Percentiles rank a stretch among this genome's conserved stretches.
Conservation (phyloP, 2,113 vertebrate genomes). For the Copsychus sechellarum region DNA sequence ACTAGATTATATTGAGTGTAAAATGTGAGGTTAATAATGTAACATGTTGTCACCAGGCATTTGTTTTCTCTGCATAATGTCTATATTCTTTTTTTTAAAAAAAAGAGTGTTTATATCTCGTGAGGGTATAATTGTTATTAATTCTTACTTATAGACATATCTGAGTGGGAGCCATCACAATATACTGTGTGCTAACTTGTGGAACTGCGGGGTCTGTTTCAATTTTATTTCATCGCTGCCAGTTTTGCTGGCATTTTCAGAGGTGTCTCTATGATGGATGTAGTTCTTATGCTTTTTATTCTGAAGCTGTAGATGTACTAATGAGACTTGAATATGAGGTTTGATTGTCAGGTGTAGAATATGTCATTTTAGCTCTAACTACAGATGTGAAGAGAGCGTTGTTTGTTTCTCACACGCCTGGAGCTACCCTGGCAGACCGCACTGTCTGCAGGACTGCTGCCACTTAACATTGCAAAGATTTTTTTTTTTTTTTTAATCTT, state of each 20-base stretch:
- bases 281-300: neutral
- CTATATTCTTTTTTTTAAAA: neutral
- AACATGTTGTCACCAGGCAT: constrained; percentile 8
- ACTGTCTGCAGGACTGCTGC: neutral
- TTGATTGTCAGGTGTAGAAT: constrained; percentile 17
- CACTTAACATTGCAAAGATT: constrained; percentile 14
- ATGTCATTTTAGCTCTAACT: neutral
- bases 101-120: neutral
- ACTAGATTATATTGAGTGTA: constrained; percentile 12
- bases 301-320: neutral
- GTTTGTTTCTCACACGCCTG: neutral
- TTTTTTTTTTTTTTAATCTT: neutral
- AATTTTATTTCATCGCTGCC: neutral
- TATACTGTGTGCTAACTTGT: neutral
- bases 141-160: constrained; percentile 15
- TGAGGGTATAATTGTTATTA: constrained; percentile 35
- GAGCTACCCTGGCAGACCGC: neutral
- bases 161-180: neutral
- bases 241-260: neutral
- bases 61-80: constrained; percentile 41
- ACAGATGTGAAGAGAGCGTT: neutral
- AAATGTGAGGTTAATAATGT: constrained; percentile 47
- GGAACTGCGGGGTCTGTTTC: neutral
- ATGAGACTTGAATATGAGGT: neutral
- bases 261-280: neutral